Base-by-base conservation (phyloP, 2,888 invertebrate genomes). In the Megaustenia siamemsis region DNA sequence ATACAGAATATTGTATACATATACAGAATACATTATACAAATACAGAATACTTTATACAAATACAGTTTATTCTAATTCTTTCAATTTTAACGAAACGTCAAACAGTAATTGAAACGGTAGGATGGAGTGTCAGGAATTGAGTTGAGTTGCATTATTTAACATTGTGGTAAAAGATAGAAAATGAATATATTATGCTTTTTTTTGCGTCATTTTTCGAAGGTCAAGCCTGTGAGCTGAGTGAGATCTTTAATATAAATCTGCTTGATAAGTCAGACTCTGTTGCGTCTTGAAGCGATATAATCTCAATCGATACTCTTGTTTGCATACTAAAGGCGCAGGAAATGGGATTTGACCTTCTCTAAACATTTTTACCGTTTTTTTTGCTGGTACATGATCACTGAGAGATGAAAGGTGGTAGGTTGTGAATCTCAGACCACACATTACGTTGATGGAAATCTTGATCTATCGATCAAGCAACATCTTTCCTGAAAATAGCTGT, bases 281-380 rank as follows among this genome's bases (percentile, higher is more conserved):
- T 63, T 77, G 77, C 77, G 6, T 77, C 38, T 77, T 63, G 38
- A 12, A 15, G n/a, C 56, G 77, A 77, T 77, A 77, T 77, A 60
- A 60, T 77, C 77, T 56, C 60, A 60, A 77, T 77, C 77, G 77
- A 77, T 77, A 69, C 66, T 69, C 80, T 40, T 69, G 68, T 69
- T 80, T 80, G 80, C 80, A 80, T 69, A 80, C 80, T 69, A 53
- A 68, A 49, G 35, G 69, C 69, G 45, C 24, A 32, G 71, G 71
- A 73, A 73, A 73, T 73, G 28, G 45, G 71, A 73, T 73, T 73
- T 73, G 71, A 28, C n/a, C 45, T 45, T 43, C 28, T n/a, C 71
- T n/a, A 4, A 15, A 40, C 24, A 24, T 24, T 43, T 73, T 43
- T 45, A 45, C 43, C 45, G 12, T 73, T 28, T 71, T 45, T 73